Base-by-base conservation (phyloP, 2,113 vertebrate species). In the Myotis davidii region DNA sequence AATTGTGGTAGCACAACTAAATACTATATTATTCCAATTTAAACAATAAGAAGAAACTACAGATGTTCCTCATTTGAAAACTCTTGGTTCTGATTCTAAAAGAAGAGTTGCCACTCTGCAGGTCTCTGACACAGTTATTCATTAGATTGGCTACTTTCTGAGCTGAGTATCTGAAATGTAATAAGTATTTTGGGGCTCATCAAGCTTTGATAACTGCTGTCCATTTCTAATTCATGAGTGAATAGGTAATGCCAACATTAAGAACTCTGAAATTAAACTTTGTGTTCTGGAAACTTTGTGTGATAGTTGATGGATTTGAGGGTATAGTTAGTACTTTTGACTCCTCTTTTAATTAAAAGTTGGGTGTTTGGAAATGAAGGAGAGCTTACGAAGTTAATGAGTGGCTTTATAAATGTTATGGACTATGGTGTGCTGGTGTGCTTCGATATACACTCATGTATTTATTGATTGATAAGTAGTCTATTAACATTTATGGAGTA, bases 281-380 rank as follows among this genome's bases (percentile, higher is more conserved):
- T 39, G 37, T 39, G 37, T 39, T 39, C 37, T 39, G 37, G 37
- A 39, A 65, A 18, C 50, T 77, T 64, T 96, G 45, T 81, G 32
- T 84, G 79, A 59, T 27, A 32, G 13, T 39, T 84, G 70, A 50
- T 32, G 20, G 18, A 65, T 90, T 32, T 65, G 86, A 88, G 12
- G 5, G 34, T 7, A 29, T 48, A 0, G 5, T n/a, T 45, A 50
- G 32, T 42, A 93, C 48, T 69, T 48, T 61, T 9, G 34, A 3
- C 52, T 85, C 32, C 86, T 70, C 25, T 73, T 77, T 93, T 37
- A 72, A 37, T 65, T 83, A 91, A 72, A 50, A 39, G 23, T 37
- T 93, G 65, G 20, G 29, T 73, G n/a, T 90, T 87, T 1, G 27
- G 70, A 93, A 86, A 82, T 84, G n/a, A 87, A 87, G 20, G 21